A percentile compares a stretch with the other conserved stretches of the same genome.
phyloP scores from a whole-genome alignment of 2,797 vertebrate genomes.

The Kryptopterus vitreolus region DNA sequence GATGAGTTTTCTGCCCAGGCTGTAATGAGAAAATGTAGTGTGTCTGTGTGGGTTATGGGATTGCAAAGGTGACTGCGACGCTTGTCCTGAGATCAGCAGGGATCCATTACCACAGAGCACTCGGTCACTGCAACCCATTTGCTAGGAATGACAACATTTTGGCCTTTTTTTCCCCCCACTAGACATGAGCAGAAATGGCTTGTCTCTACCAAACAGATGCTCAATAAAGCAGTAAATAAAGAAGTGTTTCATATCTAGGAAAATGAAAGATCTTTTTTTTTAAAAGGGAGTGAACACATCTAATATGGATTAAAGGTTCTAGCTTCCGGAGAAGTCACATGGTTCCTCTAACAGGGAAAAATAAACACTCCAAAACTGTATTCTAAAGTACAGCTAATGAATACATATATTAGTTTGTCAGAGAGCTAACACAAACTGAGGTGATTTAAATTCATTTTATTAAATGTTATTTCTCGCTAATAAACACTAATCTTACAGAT shows the following conservation, averaged over 20 bases:
- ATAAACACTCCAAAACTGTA: not conserved
- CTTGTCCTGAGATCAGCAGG: conserved; percentile 75
- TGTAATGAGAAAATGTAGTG: conserved; percentile 77
- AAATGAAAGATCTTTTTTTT: not conserved
- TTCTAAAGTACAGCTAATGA: too few relatives aligned
- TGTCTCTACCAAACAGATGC: conserved; percentile 73
- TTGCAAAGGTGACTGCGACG: conserved; percentile 69
- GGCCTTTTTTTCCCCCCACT: conserved; percentile 62
- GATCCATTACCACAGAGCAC: conserved; percentile 78
- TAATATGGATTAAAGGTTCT: not conserved
- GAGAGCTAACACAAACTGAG: too few relatives aligned
- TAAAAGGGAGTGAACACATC: not conserved
- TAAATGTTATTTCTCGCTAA: too few relatives aligned
- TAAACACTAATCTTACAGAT: too few relatives aligned
- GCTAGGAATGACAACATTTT: conserved; percentile 73
- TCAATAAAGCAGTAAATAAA: conserved; percentile 69
- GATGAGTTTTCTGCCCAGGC: conserved; percentile 68
- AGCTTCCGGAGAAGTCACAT: not conserved
- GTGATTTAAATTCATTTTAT: too few relatives aligned
- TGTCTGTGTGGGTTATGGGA: conserved; percentile 75
- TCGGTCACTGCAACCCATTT: conserved; percentile 74
- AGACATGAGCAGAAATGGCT: conserved; percentile 70
- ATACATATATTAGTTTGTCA: too few relatives aligned
- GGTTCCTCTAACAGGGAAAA: too few relatives aligned
- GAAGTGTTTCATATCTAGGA: not conserved